Base-by-base conservation (phyloP, 1,140 invertebrate species). In the Copidosoma floridanum region DNA sequence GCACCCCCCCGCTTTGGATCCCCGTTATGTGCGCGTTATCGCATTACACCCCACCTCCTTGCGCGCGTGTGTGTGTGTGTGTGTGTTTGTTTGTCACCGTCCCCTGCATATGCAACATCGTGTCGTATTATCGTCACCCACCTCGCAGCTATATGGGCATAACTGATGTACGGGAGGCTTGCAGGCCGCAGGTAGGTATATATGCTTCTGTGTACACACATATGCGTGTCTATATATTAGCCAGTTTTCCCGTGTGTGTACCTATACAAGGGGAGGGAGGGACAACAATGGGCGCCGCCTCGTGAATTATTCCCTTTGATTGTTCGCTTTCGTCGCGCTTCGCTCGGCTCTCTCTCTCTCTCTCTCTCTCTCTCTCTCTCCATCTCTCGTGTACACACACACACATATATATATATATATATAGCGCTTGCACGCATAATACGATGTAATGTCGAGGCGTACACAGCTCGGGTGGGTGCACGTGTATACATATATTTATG, bases 231-330 rank as follows among this genome's bases (percentile, higher is more conserved):
- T n/a, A n/a, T n/a, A n/a, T n/a, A n/a, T n/a, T n/a, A n/a, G n/a
- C n/a, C n/a, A n/a, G n/a, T n/a, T n/a, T n/a, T n/a, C n/a, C n/a
- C n/a, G n/a, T n/a, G 3, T 37, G n/a, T 14, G 14, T 16, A 29
- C 46, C 12, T 27, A 48, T 4, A 27, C 26, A 26, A 20, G 21
- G 16, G 23, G 2, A 3, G 21, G 7, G n/a, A n/a, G n/a, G 29
- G 29, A 32, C 29, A 32, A 76, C 72, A 76, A 73, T 74, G 71
- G 67, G 29, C 48, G 58, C 64, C 67, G 71, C 69, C 72, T 75
- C 64, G 57, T 76, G 71, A 76, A 76, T 76, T 76, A 76, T 76
- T 76, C 74, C 61, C 72, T 76, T 76, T 76, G 74, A 76, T 74
- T 74, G 74, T 68, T 72, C 65, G 66, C 43, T 11, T 76, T 73